Conservation (phyloP, 1,140 invertebrate genomes). For the Caerostris darwini region DNA sequence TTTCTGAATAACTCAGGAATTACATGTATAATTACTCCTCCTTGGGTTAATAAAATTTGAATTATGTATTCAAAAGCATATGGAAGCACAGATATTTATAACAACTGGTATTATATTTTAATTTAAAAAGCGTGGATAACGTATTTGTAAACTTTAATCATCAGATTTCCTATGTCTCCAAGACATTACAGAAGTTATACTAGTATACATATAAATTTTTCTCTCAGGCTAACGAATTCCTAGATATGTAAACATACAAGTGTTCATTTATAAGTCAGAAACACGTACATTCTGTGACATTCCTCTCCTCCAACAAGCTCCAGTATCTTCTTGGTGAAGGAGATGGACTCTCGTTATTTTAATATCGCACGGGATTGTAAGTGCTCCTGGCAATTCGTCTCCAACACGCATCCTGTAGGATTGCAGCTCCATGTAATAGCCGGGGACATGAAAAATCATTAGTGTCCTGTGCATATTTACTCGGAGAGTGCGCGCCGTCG, state of each 20-base stretch:
- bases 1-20: too few species aligned
- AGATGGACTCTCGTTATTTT: not conserved
- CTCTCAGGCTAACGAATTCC: too few species aligned
- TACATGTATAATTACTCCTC: too few species aligned
- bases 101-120: too few species aligned
- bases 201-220: too few species aligned
- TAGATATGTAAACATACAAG: not conserved
- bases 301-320: not conserved
- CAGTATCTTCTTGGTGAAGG: not conserved
- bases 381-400: not conserved
- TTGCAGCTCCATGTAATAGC: not conserved
- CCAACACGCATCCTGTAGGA: not conserved
- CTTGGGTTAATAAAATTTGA: too few species aligned
- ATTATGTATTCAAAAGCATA: too few species aligned
- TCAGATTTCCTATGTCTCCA: too few species aligned
- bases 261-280: not conserved
- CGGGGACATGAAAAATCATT: constrained; percentile 28
- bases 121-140: too few species aligned
- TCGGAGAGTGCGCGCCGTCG: not conserved
- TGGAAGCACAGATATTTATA: too few species aligned
- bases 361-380: constrained; percentile 10
- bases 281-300: not conserved
- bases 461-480: constrained; percentile 17
- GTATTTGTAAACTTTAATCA: too few species aligned
- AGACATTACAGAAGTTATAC: too few species aligned